These are phyloP conservation scores for Dyspetes luteomarginatus DNA, from an alignment of 2,888 invertebrate genomes.

Conservation along the genomic window DNA sequence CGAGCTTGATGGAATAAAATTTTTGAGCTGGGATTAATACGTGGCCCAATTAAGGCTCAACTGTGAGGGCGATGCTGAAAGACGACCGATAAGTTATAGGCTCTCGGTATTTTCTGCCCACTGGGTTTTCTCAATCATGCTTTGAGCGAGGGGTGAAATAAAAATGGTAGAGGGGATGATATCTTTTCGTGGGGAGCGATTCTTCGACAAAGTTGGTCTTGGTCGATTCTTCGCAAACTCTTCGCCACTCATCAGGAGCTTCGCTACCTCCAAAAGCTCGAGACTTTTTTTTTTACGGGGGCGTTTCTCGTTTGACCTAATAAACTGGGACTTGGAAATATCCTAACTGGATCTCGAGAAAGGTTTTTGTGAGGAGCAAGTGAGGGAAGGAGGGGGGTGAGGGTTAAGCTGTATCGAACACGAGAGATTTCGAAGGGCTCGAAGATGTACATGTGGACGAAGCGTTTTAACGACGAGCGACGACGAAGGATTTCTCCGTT, in stretches of 20 bases:
- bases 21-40: constrained; percentile 40
- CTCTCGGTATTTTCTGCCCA: constrained; percentile 45
- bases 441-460: neutral
- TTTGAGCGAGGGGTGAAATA: constrained; percentile 40
- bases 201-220: constrained; percentile 37
- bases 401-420: constrained; percentile 34
- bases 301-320: constrained; percentile 58
- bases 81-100: constrained; percentile 51
- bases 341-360: constrained; percentile 50
- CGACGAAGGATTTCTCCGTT: constrained; percentile 57
- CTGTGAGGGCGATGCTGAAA: constrained; percentile 28
- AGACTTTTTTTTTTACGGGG: constrained; percentile 31
- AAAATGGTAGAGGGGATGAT: constrained; percentile 42
- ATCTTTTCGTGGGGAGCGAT: constrained; percentile 42
- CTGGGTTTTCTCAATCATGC: constrained; percentile 11
- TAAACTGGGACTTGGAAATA: constrained; percentile 53
- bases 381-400: constrained; percentile 27
- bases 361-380: constrained; percentile 23
- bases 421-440: constrained; percentile 41
- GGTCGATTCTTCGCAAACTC: constrained; percentile 58
- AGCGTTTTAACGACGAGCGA: constrained; percentile 52
- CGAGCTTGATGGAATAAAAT: constrained; percentile 3
- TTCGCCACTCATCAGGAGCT: constrained; percentile 43
- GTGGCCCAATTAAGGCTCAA: constrained; percentile 42
- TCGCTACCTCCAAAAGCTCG: constrained; percentile 28